Percentiles rank a stretch among this genome's conserved stretches.
Conservation (phyloP, 1,140 invertebrate species). For the Acyrthosiphon pisum region DNA sequence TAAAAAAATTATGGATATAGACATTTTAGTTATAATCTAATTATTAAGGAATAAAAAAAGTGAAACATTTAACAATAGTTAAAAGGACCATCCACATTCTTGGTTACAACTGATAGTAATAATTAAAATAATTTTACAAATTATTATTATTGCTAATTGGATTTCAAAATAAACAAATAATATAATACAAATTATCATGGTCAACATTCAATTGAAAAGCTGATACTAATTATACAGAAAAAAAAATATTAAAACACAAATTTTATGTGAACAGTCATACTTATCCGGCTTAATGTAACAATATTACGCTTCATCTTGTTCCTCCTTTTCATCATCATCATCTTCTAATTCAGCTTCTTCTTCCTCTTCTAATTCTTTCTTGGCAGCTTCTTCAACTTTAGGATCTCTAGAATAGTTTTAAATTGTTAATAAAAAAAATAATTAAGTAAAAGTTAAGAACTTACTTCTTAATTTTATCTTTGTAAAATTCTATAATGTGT, state of each 20-base stretch:
- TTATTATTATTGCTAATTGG: slow-evolving; percentile 37
- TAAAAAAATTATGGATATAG: not conserved
- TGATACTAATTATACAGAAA: slow-evolving; percentile 23
- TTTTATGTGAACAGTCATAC: slow-evolving; percentile 16
- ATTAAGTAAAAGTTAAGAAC: slow-evolving; percentile 18
- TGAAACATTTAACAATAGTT: not conserved
- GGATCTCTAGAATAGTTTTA: slow-evolving; percentile 29
- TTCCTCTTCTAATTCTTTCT: slow-evolving; percentile 54
- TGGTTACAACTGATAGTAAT: not conserved
- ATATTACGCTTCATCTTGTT: slow-evolving; percentile 43
- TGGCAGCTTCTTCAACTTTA: slow-evolving; percentile 47
- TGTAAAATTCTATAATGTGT: slow-evolving; percentile 67
- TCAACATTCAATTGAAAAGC: slow-evolving; percentile 32
- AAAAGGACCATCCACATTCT: not conserved
- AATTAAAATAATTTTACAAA: slow-evolving; percentile 19
- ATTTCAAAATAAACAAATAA: slow-evolving; percentile 43
- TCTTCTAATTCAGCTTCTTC: slow-evolving; percentile 39
- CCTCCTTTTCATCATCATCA: slow-evolving; percentile 44
- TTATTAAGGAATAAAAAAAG: not conserved
- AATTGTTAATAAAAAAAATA: not conserved
- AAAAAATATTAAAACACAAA: slow-evolving; percentile 6
- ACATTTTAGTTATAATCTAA: slow-evolving; percentile 6
- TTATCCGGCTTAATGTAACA: not conserved
- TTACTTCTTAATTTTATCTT: slow-evolving; percentile 62
- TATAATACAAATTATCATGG: slow-evolving; percentile 46